Conservation (phyloP, 2,113 vertebrate genomes). For the Prochilodus magdalenae region DNA sequence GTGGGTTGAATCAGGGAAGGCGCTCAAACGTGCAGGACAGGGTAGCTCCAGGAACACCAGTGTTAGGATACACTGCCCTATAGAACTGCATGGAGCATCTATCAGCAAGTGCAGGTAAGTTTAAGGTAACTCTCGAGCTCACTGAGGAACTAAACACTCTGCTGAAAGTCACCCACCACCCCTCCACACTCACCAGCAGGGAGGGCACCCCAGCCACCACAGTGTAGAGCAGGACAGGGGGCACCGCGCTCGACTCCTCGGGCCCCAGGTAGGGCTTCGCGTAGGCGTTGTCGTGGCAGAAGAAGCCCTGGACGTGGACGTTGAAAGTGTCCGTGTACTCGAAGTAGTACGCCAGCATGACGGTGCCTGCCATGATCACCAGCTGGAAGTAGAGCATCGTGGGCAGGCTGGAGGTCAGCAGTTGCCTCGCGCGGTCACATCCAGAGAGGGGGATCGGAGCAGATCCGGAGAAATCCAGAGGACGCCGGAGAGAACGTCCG, state of each 20-base stretch:
- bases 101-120: too few species aligned
- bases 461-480: not conserved
- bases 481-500: not conserved
- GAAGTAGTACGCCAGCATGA: conserved; percentile 92
- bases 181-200: conserved; percentile 82
- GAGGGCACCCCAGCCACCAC: conserved; percentile 86
- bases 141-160: too few species aligned
- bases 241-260: conserved; percentile 85
- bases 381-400: conserved; percentile 93
- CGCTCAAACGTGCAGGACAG: too few species aligned
- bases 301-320: conserved; percentile 88
- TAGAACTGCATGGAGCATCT: too few species aligned
- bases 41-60: too few species aligned
- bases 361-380: conserved; percentile 88
- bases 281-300: conserved; percentile 86
- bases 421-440: not conserved
- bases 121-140: too few species aligned
- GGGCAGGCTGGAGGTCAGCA: not conserved
- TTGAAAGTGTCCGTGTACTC: conserved; percentile 93
- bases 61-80: too few species aligned
- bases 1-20: too few species aligned
- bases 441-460: not conserved
- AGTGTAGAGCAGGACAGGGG: conserved; percentile 85
- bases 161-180: too few species aligned
- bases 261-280: conserved; percentile 89